Percentiles rank a stretch among this genome's conserved stretches.
phyloP scores from a whole-genome alignment of 2,113 vertebrate species.

The Drymodes brunneopygia region DNA sequence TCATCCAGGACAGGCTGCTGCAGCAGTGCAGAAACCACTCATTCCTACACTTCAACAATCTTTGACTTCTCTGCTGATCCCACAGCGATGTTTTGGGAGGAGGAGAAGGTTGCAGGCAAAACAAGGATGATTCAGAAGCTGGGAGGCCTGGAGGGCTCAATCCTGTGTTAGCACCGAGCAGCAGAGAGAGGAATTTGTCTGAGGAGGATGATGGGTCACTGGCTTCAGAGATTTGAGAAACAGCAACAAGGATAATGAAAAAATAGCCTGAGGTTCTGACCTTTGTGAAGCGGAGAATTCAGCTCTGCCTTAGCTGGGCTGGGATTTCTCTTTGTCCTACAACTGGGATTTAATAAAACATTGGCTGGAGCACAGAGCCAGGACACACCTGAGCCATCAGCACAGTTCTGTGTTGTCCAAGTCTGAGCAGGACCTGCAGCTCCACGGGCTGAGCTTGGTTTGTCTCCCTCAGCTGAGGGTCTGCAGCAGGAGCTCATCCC shows the following conservation, averaged over 20 bases:
- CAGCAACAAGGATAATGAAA: accelerated
- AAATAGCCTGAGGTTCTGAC: background rate
- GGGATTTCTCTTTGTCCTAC: background rate
- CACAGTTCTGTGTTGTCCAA: background rate
- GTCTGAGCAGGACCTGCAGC: background rate
- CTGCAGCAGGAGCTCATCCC: background rate
- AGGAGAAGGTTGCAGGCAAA: background rate
- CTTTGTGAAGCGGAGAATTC: background rate
- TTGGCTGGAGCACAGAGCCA: background rate
- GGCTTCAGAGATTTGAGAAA: background rate
- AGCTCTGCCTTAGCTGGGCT: background rate
- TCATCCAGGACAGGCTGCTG: background rate
- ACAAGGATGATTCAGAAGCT: background rate
- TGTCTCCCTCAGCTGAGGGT: background rate
- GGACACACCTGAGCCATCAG: background rate
- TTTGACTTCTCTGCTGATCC: background rate
- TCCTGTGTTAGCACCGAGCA: background rate
- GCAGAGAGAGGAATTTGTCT: background rate
- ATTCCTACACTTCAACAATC: background rate
- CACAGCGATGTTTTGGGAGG: background rate
- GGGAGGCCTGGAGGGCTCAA: background rate
- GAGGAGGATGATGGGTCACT: background rate
- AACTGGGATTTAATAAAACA: background rate
- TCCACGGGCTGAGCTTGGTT: background rate
- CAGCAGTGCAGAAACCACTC: background rate